Conservation (phyloP, 2,888 invertebrate genomes). For the Phytoseiulus persimilis region DNA sequence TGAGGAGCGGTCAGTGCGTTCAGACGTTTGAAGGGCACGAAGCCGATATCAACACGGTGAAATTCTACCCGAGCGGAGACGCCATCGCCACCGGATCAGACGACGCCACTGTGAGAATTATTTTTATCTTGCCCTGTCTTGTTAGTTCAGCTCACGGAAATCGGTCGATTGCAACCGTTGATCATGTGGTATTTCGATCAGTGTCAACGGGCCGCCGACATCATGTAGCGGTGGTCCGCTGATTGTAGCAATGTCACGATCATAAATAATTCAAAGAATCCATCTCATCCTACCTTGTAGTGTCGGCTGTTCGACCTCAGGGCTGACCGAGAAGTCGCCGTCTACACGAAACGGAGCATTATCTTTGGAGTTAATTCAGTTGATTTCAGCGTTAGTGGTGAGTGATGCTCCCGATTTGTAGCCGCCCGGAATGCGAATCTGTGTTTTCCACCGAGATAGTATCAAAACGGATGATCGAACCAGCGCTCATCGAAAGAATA, state of each 20-base stretch:
- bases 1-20: conserved; percentile 93
- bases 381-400: conserved; percentile 88
- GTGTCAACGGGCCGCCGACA: background rate
- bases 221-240: background rate
- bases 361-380: conserved; percentile 96
- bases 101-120: conserved; percentile 69
- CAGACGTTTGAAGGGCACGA: conserved; percentile 98
- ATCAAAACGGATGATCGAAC: background rate
- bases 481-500: background rate
- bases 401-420: conserved; percentile 47
- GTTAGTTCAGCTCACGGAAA: background rate
- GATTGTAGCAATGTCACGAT: background rate
- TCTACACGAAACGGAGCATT: conserved; percentile 90
- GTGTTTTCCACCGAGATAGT: too few relatives aligned
- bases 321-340: conserved; percentile 92
- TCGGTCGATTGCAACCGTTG: background rate
- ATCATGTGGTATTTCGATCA: background rate
- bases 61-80: conserved; percentile 98
- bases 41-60: conserved; percentile 93
- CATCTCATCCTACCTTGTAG: conserved; percentile 51
- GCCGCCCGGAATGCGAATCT: too few relatives aligned
- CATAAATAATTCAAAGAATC: conserved; percentile 26
- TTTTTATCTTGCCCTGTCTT: background rate
- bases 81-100: conserved; percentile 97
- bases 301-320: conserved; percentile 94